Evolutionary conservation across 2,797 vertebrate species (phyloP).

Genomic region (Melanotaenia parkinsoni): DNA sequence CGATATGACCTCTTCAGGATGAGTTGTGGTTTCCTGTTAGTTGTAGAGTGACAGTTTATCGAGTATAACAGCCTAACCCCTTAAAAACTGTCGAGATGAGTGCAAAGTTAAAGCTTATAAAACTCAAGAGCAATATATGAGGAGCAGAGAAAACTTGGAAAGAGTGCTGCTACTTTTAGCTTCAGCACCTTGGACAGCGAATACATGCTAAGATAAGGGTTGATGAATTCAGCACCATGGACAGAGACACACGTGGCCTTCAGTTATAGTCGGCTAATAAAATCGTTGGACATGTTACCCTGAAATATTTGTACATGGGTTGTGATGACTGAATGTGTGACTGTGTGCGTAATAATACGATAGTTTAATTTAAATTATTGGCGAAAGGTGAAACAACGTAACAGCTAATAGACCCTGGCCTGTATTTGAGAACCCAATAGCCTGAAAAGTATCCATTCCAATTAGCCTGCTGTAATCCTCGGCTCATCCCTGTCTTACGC

Average conservation of each 20-base stretch:
- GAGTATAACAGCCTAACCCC: not conserved
- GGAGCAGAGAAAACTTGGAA: not conserved
- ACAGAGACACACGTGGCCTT: constrained; percentile 24
- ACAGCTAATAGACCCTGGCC: constrained; percentile 1
- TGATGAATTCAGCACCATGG: constrained; percentile 48
- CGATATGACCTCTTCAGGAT: constrained; percentile 15
- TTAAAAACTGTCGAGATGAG: not conserved
- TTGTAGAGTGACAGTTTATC: not conserved
- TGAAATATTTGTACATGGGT: not conserved
- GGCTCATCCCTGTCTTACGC: constrained; percentile 76
- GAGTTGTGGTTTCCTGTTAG: constrained; percentile 25
- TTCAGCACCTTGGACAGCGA: constrained; percentile 64
- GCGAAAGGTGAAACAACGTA: constrained; percentile 9
- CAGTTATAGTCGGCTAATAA: too few species aligned
- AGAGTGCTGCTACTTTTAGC: too few species aligned
- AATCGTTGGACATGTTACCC: not conserved
- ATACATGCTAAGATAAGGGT: not conserved
- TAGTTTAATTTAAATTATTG: constrained; percentile 13
- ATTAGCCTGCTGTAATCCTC: constrained; percentile 81
- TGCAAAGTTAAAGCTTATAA: not conserved
- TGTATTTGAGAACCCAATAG: constrained; percentile 45
- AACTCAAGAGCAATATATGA: not conserved
- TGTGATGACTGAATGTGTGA: not conserved
- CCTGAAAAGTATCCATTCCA: constrained; percentile 75
- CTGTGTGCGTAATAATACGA: not conserved